Evolutionary conservation across 2,113 vertebrate species (phyloP).

Genomic region (Urocitellus parryii): DNA sequence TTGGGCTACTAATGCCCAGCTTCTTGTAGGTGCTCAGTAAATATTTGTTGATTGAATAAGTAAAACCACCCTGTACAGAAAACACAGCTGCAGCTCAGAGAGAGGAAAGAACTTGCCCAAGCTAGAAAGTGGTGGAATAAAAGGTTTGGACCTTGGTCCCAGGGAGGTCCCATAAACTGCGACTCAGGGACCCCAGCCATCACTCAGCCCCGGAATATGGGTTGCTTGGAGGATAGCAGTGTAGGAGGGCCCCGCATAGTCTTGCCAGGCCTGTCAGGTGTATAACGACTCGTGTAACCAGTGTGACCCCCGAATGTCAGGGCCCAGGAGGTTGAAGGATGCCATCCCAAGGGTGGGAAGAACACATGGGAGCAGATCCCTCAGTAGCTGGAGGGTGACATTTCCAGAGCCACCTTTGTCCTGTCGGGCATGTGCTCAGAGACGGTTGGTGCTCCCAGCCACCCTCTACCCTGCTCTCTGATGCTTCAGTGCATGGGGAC

Average conservation of each 20-base stretch:
- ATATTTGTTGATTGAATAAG: background rate
- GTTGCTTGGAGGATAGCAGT: background rate
- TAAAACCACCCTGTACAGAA: background rate
- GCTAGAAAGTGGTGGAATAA: background rate
- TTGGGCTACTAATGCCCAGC: background rate
- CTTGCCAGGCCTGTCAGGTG: background rate
- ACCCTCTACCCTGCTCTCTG: background rate
- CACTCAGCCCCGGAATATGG: background rate
- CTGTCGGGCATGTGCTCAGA: background rate
- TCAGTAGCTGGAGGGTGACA: background rate
- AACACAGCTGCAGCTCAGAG: background rate
- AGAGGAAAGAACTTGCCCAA: background rate
- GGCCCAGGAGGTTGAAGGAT: background rate
- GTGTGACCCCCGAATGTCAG: background rate
- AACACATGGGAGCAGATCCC: background rate
- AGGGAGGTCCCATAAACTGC: background rate
- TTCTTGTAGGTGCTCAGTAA: background rate
- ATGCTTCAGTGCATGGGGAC: background rate
- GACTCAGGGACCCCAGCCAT: background rate
- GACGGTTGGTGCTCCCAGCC: background rate
- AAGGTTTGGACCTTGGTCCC: background rate
- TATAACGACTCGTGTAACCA: too few relatives aligned
- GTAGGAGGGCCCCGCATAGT: background rate
- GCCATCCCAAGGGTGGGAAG: background rate
- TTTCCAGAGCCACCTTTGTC: background rate